These are phyloP conservation scores for Ophion costatus DNA, from an alignment of 2,888 invertebrate species.

Conservation along the genomic window DNA sequence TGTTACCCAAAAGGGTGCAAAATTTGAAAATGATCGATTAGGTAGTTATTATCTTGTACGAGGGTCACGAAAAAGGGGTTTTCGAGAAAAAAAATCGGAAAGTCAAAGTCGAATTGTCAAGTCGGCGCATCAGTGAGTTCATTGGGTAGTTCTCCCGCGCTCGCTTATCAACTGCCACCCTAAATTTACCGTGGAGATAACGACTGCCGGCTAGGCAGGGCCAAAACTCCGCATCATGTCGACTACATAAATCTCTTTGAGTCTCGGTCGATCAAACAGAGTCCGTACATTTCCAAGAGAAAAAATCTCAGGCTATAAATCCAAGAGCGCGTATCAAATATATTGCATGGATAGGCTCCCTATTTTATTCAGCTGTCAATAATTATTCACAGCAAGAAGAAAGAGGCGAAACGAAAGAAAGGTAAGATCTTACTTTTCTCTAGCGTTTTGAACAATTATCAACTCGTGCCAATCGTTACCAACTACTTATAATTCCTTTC, in stretches of 20 bases:
- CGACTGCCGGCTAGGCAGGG: not conserved
- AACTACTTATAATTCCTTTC: not conserved
- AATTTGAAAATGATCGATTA: no score
- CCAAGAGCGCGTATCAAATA: not conserved
- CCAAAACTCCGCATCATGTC: not conserved
- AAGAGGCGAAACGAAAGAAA: not conserved
- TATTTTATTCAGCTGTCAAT: not conserved
- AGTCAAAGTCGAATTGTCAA: no score
- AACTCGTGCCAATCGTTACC: not conserved
- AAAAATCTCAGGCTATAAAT: not conserved
- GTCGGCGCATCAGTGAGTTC: no score
- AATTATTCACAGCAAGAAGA: not conserved
- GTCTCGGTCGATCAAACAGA: not conserved
- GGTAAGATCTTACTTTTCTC: not conserved
- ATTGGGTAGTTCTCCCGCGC: no score
- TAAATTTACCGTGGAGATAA: no score
- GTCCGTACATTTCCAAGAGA: not conserved
- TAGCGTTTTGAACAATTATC: not conserved
- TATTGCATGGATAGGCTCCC: not conserved
- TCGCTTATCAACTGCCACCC: no score
- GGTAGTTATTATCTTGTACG: no score
- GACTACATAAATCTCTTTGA: not conserved
- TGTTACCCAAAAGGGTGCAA: no score
- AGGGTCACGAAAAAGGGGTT: no score
- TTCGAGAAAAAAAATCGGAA: no score